Base-by-base conservation (phyloP, 2,888 invertebrate genomes). In the Drosophila siamana region DNA sequence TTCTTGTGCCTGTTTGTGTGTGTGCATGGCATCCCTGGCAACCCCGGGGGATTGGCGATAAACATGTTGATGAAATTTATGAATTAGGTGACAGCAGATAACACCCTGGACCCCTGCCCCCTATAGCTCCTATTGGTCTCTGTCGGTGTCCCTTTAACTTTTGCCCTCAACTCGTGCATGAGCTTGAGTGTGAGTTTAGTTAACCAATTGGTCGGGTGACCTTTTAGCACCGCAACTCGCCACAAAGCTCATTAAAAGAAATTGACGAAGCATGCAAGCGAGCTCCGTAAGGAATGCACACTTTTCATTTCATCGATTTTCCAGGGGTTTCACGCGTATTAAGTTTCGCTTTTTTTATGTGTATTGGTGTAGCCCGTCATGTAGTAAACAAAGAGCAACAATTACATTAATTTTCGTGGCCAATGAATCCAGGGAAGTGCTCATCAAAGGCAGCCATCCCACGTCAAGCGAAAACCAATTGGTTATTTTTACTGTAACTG, bases 11-110 rank as follows among this genome's bases (percentile, higher is more conserved):
- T 22, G 11, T 22, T 6, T 22, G 22, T 41, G 3, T 16, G 19
- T 6, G 6, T 11, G 7, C 2, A 16, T 16, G 47, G 26, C 26
- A 26, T 1, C 26, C 50, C 41, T 50, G 48, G 44, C 28, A 60
- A 43, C 36, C 36, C 15, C 9, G 22, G 4, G 19, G 11, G 16
- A 43, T 47, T 40, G 33, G 7, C 13, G 36, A 56, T 47, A 50
- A 41, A 59, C 40, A 56, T 57, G 46, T 54, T 54, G 66, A 54
- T 52, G 52, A 33, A 59, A 54, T 50, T 48, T 44, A 26, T 44
- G 43, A 59, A 59, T 59, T 46, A 50, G 43, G 9, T 50, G 46
- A 28, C 43, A 43, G 13, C 22, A 16, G 30, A 33, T 43, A 55
- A 54, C 19, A 54, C 28, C 4, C 26, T 22, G 28, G 7, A 24